Base-by-base conservation (phyloP, 2,797 vertebrate genomes). In the Chiloscyllium punctatum region DNA sequence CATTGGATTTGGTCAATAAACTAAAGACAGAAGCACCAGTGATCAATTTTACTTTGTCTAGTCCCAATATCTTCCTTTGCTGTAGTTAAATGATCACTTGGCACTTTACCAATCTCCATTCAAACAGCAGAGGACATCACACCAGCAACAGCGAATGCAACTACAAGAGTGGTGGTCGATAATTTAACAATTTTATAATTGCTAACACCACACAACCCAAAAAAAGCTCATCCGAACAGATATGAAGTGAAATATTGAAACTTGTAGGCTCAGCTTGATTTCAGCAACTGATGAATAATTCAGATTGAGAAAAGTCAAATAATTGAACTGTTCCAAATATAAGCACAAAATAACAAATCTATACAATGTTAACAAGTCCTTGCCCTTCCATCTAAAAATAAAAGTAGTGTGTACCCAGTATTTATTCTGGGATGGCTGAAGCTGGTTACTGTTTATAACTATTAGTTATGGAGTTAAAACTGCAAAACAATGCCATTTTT, bases 271-370 rank as follows among this genome's bases (percentile, higher is more conserved):
- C n/a, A 42, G 77, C 2, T 82, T 82, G n/a, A 37, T 91, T 91
- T n/a, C 88, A 68, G 57, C 33, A 68, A 7, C 16, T 25, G 6
- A 37, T 92, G 66, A 68, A 92, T 92, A 37, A 92, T 92, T 92
- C 90, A 92, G 62, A 68, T 92, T 4, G 90, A 92, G 62, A 66
- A 42, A 18, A 68, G 25, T 2, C 62, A 68, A 42, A 92, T 92
- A 68, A 18, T 53, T 92, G 90, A 92, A 42, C 88, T 57, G 16
- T 68, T 66, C 16, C 0, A 66, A 66, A 91, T 23, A 62, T 30
- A 90, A 69, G 18, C 90, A 69, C 62, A 92, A 92, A 92, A 11
- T 92, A 92, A 92, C 18, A 42, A n/a, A 91, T 92, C n/a, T 92
- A 42, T 68, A 13, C 66, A 91, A 57, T 62, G 27, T 33, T 57